Percentiles rank a stretch among this genome's conserved stretches.
These are phyloP conservation scores for Drosophila koepferae DNA, from an alignment of 2,888 invertebrate species.

Conservation along the genomic window DNA sequence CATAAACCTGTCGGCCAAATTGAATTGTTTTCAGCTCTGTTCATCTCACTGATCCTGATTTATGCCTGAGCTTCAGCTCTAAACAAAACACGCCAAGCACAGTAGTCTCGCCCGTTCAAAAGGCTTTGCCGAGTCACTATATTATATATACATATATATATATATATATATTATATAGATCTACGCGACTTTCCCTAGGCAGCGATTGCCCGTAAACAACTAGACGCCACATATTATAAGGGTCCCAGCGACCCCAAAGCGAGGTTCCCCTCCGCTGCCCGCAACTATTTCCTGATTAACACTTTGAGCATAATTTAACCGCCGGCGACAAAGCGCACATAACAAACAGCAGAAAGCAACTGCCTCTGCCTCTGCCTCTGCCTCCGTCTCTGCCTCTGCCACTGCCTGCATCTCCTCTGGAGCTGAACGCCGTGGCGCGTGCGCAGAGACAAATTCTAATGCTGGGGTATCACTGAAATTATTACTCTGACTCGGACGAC, in stretches of 20 bases:
- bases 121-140: conserved; percentile 30
- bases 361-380: neutral
- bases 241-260: conserved; percentile 33
- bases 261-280: conserved; percentile 15
- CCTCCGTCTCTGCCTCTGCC: conserved; percentile 35
- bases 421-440: conserved; percentile 64
- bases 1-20: conserved; percentile 74
- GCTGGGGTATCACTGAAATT: conserved; percentile 62
- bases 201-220: conserved; percentile 52
- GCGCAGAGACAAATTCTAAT: conserved; percentile 77
- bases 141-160: neutral
- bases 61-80: conserved; percentile 31
- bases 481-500: conserved; percentile 33
- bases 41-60: conserved; percentile 67
- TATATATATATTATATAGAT: neutral
- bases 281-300: conserved; percentile 83
- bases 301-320: conserved; percentile 82
- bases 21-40: conserved; percentile 48
- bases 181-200: conserved; percentile 22
- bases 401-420: conserved; percentile 62
- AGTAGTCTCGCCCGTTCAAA: conserved; percentile 58
- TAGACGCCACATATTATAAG: conserved; percentile 62
- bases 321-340: conserved; percentile 76
- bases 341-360: conserved; percentile 61
- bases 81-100: neutral